Base-by-base conservation (phyloP, 2,888 invertebrate species). In the Hirudinaria manillensis region DNA sequence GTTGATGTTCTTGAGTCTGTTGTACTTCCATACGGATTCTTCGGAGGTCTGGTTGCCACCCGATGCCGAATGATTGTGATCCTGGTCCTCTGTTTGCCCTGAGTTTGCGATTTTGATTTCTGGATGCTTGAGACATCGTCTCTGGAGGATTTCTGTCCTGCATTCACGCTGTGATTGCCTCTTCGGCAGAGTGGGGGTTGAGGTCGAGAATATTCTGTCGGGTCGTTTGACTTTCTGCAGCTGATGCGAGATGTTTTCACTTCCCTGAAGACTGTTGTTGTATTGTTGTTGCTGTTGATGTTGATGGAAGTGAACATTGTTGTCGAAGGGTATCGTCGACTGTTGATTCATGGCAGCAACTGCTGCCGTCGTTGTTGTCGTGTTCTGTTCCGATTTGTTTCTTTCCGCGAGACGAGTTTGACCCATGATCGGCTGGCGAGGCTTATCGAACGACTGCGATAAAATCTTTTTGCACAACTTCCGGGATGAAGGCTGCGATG, bases 381-480 rank as follows among this genome's bases (percentile, higher is more conserved):
- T n/a, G 29, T 29, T 29, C 29, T 61, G 61, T 29, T 61, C 61
- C 21, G 61, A 27, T 29, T 61, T 61, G 61, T 61, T 61, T 61
- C 61, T 24, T 61, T 61, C 61, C 24, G 61, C 61, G 24, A 61
- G 29, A 27, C 61, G 61, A 29, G 10, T 16, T 61, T 61, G 61
- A 61, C 61, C 61, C 61, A 61, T 61, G 61, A 61, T 61, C 24
- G 61, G 61, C 61, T 61, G 61, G 19, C 61, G 61, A 24, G 61
- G 61, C 61, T 61, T 61, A 61, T 61, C 61, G 61, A 61, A 61
- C 21, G 61, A 61, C 61, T 61, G 61, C 61, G 61, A 61, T 29
- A 27, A 29, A 7, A 61, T 61, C 29, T 29, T 61, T 61, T 61
- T 61, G 29, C 24, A 6, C 61, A 27, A 29, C 29, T 61, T 61